Base-by-base conservation (phyloP, 1,140 invertebrate genomes). In the Rhopalosiphum maidis region DNA sequence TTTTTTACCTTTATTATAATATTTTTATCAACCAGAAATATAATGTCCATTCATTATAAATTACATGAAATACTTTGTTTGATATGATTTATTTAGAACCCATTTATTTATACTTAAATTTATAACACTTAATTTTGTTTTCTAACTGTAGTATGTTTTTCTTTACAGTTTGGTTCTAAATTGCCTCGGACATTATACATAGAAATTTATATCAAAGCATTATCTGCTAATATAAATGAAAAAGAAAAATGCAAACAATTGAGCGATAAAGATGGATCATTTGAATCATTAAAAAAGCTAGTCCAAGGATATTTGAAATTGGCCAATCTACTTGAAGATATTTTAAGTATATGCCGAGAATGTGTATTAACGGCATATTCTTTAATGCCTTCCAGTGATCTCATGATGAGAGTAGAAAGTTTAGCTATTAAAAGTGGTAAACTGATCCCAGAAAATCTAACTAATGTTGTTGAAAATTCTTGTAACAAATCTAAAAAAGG, bases 181-280 rank as follows among this genome's bases (percentile, higher is more conserved):
- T 96, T 97, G 95, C 82, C 91, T 43, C 96, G 96, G 94, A 95
- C 96, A 30, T 96, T 97, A 93, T 96, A 96, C 21, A 97, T 97
- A 90, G 97, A 97, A 94, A 94, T 97, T 37, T 97, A 97, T 94
- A 97, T 97, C 43, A 96, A 96, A 93, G 97, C 97, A 0, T 96
- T 97, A 91, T 97, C 97, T 9, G 96, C 96, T 15, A 97, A 97
- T 94, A 97, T 97, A 96, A 98, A 97, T 94, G 96, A 97, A 94
- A 94, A 97, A 94, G 97, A 97, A 94, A 96, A 96, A 94, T 96
- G 96, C 68, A 97, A 97, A 95, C 95, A 95, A 2, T 96, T 96
- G 41, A 95, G 95, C 9, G 95, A 96, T 93, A 95, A 95, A 82
- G 96, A 96, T 41, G 96, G 96, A 94, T 95, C 96, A 37, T 95